Conservation (phyloP, 2,797 vertebrate genomes). For the Harpagifer antarcticus region DNA sequence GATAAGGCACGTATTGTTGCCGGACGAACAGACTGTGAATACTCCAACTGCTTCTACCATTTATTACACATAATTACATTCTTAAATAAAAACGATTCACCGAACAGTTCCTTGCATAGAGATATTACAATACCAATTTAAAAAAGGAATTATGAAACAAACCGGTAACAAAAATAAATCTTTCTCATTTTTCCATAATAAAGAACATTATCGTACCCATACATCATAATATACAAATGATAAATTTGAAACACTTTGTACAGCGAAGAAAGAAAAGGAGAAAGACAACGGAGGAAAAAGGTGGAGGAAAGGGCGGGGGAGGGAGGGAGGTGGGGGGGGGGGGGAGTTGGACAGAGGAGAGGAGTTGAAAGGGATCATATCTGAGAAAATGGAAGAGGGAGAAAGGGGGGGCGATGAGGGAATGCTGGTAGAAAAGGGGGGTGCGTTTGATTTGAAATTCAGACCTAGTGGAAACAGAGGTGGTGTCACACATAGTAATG, state of each 20-base stretch:
- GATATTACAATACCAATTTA: constrained; percentile 99
- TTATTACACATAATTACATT: constrained; percentile 99
- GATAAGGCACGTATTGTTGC: constrained; percentile 67
- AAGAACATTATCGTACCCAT: constrained; percentile 98
- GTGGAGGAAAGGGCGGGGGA: constrained; percentile 11
- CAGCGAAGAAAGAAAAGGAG: constrained; percentile 90
- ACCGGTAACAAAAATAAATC: constrained; percentile 99
- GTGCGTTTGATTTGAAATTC: constrained; percentile 79
- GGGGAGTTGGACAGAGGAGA: constrained; percentile 42
- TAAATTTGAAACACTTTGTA: constrained; percentile 98
- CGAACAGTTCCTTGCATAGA: constrained; percentile 99
- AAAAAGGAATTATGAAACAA: constrained; percentile 99
- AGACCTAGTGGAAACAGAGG: constrained; percentile 76
- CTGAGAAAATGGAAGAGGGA: constrained; percentile 60
- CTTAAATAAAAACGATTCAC: constrained; percentile 99
- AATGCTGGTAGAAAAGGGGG: constrained; percentile 77
- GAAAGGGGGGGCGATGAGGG: constrained; percentile 29
- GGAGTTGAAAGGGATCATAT: constrained; percentile 68
- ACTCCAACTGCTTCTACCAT: constrained; percentile 97
- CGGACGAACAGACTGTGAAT: constrained; percentile 62
- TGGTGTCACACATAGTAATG: constrained; percentile 78
- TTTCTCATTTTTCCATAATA: constrained; percentile 95
- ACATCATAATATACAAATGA: constrained; percentile 99
- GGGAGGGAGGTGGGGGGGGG: not conserved
- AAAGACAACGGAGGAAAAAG: constrained; percentile 66